These are phyloP conservation scores for Trialeurodes vaporariorum DNA, from an alignment of 1,140 invertebrate genomes.

Conservation along the genomic window DNA sequence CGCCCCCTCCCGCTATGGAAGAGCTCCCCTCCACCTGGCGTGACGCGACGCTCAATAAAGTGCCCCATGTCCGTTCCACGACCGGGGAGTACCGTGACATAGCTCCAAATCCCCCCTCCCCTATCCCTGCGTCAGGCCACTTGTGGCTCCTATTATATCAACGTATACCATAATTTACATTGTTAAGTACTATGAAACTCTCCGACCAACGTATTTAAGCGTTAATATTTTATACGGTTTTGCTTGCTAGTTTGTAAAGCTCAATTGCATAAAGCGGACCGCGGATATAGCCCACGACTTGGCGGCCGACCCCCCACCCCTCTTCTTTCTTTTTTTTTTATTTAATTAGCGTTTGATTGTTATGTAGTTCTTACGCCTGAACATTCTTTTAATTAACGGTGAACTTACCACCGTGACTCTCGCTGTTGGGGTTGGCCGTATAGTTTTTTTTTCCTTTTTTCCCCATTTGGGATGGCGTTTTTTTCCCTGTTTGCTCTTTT, in stretches of 20 bases:
- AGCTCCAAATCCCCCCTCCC: background rate
- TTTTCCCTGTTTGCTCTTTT: background rate
- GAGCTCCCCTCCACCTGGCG: background rate
- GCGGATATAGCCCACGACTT: too few relatives aligned
- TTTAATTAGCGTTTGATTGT: background rate
- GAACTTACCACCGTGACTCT: background rate
- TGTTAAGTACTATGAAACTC: conserved; percentile 1
- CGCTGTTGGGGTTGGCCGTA: background rate
- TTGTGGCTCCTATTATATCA: background rate
- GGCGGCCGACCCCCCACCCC: background rate
- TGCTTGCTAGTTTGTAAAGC: background rate
- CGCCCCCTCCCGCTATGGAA: too few relatives aligned
- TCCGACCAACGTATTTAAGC: background rate
- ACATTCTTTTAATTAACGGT: conserved; percentile 1
- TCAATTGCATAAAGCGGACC: background rate
- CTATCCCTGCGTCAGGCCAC: background rate
- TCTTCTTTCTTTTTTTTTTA: background rate
- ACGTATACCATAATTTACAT: conserved; percentile 1
- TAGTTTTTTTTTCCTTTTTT: background rate
- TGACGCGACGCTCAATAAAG: background rate
- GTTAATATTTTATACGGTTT: background rate
- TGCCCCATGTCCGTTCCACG: background rate
- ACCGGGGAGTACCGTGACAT: background rate
- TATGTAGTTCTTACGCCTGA: background rate
- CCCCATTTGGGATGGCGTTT: background rate